These are phyloP conservation scores for Drosophila dives DNA, from an alignment of 2,888 invertebrate species.

Conservation along the genomic window DNA sequence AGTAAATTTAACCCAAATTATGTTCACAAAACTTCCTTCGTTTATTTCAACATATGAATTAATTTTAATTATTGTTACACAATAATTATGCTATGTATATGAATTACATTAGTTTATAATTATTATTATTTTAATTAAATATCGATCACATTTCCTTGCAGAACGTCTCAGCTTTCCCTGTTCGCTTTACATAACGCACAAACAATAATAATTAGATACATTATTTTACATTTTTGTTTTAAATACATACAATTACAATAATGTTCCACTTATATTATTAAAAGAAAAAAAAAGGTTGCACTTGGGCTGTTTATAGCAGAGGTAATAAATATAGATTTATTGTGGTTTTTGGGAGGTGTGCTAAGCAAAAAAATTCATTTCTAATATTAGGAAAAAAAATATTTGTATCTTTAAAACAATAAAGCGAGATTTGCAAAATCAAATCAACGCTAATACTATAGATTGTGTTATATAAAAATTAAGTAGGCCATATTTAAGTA, in stretches of 20 bases:
- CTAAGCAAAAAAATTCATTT: constrained; percentile 31
- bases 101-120: constrained; percentile 59
- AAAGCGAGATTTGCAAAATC: constrained; percentile 71
- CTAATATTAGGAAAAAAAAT: constrained; percentile 37
- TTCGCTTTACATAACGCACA: constrained; percentile 58
- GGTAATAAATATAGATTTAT: constrained; percentile 46
- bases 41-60: constrained; percentile 59
- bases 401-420: constrained; percentile 42
- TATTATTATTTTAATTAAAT: constrained; percentile 74
- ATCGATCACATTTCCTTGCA: constrained; percentile 83
- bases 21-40: constrained; percentile 35
- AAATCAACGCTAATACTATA: constrained; percentile 70
- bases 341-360: constrained; percentile 18
- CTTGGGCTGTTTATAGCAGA: constrained; percentile 17
- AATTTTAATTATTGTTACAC: constrained; percentile 71
- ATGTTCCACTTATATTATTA: constrained; percentile 40
- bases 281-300: constrained; percentile 22
- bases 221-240: constrained; percentile 42
- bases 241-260: constrained; percentile 45
- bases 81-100: constrained; percentile 66
- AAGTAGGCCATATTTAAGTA: constrained; percentile 46
- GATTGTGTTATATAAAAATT: constrained; percentile 52
- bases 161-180: constrained; percentile 72
- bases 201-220: constrained; percentile 52
- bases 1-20: neutral